phyloP scores from a whole-genome alignment of 2,888 invertebrate species.

The Lissonota sp. region DNA sequence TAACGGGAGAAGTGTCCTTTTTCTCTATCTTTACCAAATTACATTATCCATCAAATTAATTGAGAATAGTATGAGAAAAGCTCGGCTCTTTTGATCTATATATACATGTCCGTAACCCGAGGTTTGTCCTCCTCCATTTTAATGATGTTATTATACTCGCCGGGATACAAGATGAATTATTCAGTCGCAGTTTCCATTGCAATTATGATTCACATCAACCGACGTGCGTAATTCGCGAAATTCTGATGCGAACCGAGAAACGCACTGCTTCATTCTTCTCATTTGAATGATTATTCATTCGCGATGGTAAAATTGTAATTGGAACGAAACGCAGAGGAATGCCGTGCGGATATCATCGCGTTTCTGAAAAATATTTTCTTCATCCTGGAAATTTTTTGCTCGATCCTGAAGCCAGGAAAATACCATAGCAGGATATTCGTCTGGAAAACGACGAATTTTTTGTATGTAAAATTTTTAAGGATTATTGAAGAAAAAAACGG shows the following conservation, averaged over 20 bases:
- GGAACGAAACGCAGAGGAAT: conserved; percentile 54
- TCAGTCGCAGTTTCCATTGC: conserved; percentile 45
- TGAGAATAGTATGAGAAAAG: conserved; percentile 13
- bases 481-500: no score
- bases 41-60: conserved; percentile 55
- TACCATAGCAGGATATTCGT: no score
- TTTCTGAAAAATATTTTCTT: no score
- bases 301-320: conserved; percentile 71
- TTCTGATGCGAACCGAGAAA: background rate
- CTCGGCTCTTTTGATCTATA: conserved; percentile 5
- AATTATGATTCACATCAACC: conserved; percentile 14
- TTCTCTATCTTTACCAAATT: conserved; percentile 20
- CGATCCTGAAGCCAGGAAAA: no score
- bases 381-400: no score
- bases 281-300: conserved; percentile 75
- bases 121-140: background rate
- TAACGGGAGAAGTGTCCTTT: no score
- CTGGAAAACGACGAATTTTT: no score
- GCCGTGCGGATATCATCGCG: background rate
- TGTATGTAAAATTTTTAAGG: no score
- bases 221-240: background rate
- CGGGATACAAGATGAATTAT: conserved; percentile 58
- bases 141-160: conserved; percentile 32
- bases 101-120: conserved; percentile 17
- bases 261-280: conserved; percentile 31